Evolutionary conservation across 1,140 invertebrate species (phyloP), one percentile per base, ranked within the genome.

Genomic region (Drosophila varians): DNA sequence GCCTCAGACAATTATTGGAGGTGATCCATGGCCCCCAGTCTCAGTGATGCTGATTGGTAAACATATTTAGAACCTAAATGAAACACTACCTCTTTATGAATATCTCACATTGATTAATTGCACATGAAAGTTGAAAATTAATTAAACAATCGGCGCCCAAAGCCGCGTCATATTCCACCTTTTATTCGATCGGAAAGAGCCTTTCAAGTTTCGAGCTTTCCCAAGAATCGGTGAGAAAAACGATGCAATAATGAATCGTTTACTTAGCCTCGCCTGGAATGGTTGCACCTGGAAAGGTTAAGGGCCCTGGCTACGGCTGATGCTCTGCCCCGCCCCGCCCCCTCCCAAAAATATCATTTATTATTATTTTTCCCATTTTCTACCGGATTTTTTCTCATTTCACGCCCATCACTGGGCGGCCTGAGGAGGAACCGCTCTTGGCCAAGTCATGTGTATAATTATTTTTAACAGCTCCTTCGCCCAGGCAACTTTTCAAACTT

Each of bases 1-100:
- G 52, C 62, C 51, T 71, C 79, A 36, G 51, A 84, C 78, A 83
- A 83, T 84, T 84, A 84, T 79, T 60, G 55, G 55, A 78, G 70
- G 49, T 74, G 64, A 78, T 74, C 46, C 49, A 66, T 72, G 47
- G 54, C 11, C 21, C 25, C 34, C 23, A 18, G 18, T 65, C 36
- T 62, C 21, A 7, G 18, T 12, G 12, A 12, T 4, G 25, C 43
- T 62, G n/a, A n/a, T n/a, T n/a, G n/a, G n/a, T n/a, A n/a, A n/a
- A n/a, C n/a, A n/a, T n/a, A n/a, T n/a, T n/a, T n/a, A n/a, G n/a
- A n/a, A n/a, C 16, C 16, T 38, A 4, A 38, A 16, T 42, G 16
- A 8, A 42, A 19, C 16, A 38, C 16, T 42, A 19, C 38, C 38
- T 42, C 16, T 18, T 48, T 8, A n/a, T 8, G 1, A 36, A 57